Conservation (phyloP, 2,113 vertebrate genomes). For the Notiomystis cincta region DNA sequence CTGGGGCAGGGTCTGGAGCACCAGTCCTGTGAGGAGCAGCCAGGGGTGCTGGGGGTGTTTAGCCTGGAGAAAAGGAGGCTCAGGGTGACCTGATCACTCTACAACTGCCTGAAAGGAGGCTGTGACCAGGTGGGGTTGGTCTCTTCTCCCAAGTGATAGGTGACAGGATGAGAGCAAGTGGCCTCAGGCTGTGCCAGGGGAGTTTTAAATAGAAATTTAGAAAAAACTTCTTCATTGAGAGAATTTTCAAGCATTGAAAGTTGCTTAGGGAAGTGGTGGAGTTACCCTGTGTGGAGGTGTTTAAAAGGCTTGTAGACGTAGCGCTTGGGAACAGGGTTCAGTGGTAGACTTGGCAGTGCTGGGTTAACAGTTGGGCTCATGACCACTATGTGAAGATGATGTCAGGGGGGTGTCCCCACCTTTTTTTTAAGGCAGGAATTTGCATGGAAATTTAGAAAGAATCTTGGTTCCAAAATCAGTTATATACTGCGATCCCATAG, state of each 20-base stretch:
- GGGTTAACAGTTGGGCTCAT: background rate
- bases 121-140: background rate
- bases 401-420: accelerated
- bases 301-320: background rate
- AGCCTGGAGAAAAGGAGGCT: background rate
- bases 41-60: background rate
- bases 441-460: background rate
- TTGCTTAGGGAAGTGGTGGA: background rate
- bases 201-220: background rate
- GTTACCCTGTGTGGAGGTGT: background rate
- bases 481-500: background rate
- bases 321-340: background rate
- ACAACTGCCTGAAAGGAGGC: accelerated
- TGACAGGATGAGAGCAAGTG: background rate
- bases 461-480: background rate
- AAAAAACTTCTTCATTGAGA: background rate
- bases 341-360: background rate
- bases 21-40: background rate
- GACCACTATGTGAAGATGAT: background rate
- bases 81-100: background rate
- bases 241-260: background rate
- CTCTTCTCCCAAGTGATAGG: background rate
- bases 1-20: background rate
- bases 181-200: background rate
- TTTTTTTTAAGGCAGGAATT: background rate